These are phyloP conservation scores for Diabrotica undecimpunctata DNA, from an alignment of 1,140 invertebrate genomes.

Conservation along the genomic window DNA sequence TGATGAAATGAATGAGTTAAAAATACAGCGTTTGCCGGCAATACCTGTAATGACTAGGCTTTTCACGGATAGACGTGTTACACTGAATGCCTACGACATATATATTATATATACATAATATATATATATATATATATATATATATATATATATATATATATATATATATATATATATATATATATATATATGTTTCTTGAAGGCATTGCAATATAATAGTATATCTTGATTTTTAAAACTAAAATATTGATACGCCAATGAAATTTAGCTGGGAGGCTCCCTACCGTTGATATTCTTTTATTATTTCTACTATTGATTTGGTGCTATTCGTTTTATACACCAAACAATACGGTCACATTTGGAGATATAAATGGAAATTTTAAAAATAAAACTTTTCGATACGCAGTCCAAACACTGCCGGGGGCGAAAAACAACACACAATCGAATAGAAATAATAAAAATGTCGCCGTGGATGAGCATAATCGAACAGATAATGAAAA, in stretches of 20 bases:
- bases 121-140: too few species aligned
- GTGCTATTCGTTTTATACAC: conserved; percentile 1
- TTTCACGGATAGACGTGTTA: too few species aligned
- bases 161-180: too few species aligned
- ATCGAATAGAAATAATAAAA: conserved; percentile 3
- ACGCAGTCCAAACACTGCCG: not conserved
- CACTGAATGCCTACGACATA: too few species aligned
- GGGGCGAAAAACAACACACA: not conserved
- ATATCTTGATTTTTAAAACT: too few species aligned
- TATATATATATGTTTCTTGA: too few species aligned
- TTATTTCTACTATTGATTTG: not conserved
- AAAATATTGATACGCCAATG: not conserved
- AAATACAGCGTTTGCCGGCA: too few species aligned
- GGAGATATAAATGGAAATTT: not conserved
- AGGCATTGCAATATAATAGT: too few species aligned
- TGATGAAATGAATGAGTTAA: too few species aligned
- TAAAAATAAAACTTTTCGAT: conserved; percentile 3
- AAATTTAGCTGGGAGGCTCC: not conserved
- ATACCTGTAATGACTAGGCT: too few species aligned
- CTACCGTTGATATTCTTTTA: not conserved
- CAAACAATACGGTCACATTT: not conserved
- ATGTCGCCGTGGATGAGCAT: conserved; percentile 1
- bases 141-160: too few species aligned
- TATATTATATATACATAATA: too few species aligned
- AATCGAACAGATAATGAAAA: conserved; percentile 1